phyloP scores from a whole-genome alignment of 1,140 invertebrate genomes.

The Hormaphis cornu region DNA sequence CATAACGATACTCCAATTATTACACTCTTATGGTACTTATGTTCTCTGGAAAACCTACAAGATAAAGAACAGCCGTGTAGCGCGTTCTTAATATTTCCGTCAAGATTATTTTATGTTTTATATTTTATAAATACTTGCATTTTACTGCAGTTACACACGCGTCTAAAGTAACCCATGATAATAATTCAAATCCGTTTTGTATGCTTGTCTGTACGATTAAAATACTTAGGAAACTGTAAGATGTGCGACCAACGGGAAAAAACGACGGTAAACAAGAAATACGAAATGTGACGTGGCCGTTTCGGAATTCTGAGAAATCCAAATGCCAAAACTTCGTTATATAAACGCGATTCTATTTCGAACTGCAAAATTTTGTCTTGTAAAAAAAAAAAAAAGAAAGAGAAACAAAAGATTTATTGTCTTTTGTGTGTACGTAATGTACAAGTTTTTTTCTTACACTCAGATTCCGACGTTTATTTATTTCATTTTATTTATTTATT shows the following conservation, averaged over 20 bases:
- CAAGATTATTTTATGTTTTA: too few species aligned
- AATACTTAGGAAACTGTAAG: slow-evolving; percentile 7
- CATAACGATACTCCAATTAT: not conserved
- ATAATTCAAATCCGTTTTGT: too few species aligned
- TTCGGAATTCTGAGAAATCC: slow-evolving; percentile 21
- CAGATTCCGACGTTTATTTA: slow-evolving; percentile 27
- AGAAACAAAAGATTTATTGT: slow-evolving; percentile 24
- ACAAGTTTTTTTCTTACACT: slow-evolving; percentile 23
- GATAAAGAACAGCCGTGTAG: too few species aligned
- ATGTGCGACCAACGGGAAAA: too few species aligned
- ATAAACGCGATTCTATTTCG: slow-evolving; percentile 16
- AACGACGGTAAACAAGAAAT: not conserved
- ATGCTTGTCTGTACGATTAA: not conserved
- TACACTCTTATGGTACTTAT: not conserved
- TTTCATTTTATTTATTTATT: slow-evolving; percentile 20
- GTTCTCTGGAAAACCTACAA: too few species aligned
- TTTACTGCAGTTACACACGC: too few species aligned
- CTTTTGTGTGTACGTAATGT: slow-evolving; percentile 31
- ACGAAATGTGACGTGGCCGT: too few species aligned
- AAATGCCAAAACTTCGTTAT: slow-evolving; percentile 21
- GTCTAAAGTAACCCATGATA: too few species aligned
- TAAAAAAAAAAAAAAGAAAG: slow-evolving; percentile 3
- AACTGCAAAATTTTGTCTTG: slow-evolving; percentile 24
- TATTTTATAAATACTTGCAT: too few species aligned
- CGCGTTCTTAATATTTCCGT: too few species aligned